Evolutionary conservation across 1,140 invertebrate species (phyloP).

Genomic region (Caenorhabditis remanei): DNA sequence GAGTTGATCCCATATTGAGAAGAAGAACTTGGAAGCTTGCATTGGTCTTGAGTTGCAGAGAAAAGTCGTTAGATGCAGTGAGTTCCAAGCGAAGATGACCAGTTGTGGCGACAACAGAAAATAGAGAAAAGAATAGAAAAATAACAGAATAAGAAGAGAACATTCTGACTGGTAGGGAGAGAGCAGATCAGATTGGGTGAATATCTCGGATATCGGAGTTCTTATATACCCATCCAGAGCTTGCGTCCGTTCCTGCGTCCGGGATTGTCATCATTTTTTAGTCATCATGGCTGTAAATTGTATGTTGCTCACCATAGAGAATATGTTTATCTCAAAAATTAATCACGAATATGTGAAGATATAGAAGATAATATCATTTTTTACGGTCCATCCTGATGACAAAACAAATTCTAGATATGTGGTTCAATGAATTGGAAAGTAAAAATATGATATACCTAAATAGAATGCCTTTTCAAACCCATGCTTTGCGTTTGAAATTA

Average conservation of each 20-base stretch:
- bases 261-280: background rate
- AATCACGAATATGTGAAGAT: too few species aligned
- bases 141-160: background rate
- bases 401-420: too few species aligned
- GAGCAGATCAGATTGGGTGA: background rate
- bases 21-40: background rate
- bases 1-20: background rate
- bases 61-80: background rate
- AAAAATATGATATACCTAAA: too few species aligned
- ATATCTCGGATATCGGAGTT: background rate
- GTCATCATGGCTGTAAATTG: background rate
- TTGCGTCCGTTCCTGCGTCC: background rate
- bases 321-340: too few species aligned
- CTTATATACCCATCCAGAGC: background rate
- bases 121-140: background rate
- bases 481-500: too few species aligned
- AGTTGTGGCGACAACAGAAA: background rate
- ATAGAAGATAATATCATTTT: too few species aligned
- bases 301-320: background rate
- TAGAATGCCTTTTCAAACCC: too few species aligned
- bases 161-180: background rate
- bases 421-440: too few species aligned
- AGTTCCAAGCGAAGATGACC: constrained; percentile 11
- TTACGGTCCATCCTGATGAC: too few species aligned
- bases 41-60: background rate